Conservation (phyloP, 2,888 invertebrate species). For the Eustalomyia histrio region DNA sequence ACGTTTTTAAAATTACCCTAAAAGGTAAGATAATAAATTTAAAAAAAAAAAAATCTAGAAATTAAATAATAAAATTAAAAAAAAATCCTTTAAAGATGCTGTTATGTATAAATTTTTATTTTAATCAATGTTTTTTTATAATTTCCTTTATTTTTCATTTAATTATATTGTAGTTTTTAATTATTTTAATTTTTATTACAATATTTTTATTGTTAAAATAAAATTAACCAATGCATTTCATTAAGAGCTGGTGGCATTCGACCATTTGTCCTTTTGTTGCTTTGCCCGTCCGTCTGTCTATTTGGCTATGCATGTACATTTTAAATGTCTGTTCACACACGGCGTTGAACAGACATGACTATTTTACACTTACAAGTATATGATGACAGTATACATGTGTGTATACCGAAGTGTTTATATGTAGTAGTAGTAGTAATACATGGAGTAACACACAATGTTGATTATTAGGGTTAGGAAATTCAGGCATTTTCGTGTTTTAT, state of each 20-base stretch:
- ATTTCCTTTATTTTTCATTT: neutral
- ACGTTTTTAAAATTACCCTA: no score
- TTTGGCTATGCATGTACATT: slow-evolving; percentile 13
- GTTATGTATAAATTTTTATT: neutral
- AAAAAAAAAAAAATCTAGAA: no score
- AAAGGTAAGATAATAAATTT: no score
- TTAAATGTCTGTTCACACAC: slow-evolving; percentile 26
- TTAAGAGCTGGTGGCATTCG: neutral
- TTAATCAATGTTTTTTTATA: neutral
- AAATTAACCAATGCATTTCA: slow-evolving; percentile 17
- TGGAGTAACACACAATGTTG: neutral
- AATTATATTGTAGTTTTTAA: neutral
- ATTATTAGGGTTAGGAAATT: neutral
- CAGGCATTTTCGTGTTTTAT: no score
- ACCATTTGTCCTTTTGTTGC: neutral
- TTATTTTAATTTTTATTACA: neutral
- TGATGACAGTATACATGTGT: slow-evolving; percentile 20
- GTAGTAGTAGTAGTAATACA: no score
- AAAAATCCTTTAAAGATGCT: neutral
- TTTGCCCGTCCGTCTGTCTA: neutral
- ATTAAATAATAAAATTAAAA: neutral
- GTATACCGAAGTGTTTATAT: neutral
- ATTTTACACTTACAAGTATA: slow-evolving; percentile 26
- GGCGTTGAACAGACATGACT: slow-evolving; percentile 35
- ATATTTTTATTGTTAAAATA: slow-evolving; percentile 2